Evolutionary conservation across 1,140 invertebrate species (phyloP).

Genomic region (Drosophila burlai): DNA sequence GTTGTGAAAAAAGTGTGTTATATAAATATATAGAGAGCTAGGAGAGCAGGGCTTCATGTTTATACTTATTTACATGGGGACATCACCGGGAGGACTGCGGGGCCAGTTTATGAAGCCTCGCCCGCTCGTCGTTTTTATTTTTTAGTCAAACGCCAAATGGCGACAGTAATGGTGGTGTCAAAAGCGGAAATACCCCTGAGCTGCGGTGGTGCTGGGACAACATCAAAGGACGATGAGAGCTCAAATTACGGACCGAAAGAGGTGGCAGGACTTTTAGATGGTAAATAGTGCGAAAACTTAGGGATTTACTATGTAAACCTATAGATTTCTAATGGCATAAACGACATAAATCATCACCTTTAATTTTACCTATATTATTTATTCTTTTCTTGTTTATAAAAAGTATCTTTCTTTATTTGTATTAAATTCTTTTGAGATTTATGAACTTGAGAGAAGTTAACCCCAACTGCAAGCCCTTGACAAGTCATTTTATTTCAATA

Average conservation of each 20-base stretch:
- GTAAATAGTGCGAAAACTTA: neutral
- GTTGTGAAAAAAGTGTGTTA: conserved; percentile 25
- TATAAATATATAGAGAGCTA: conserved; percentile 22
- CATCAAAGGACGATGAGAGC: conserved; percentile 38
- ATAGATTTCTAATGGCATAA: neutral
- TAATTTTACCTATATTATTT: no score
- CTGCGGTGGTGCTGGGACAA: conserved; percentile 27
- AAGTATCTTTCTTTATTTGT: neutral
- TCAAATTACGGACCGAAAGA: conserved; percentile 21
- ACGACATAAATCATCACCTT: no score
- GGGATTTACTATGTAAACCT: neutral
- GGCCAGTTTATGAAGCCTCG: conserved; percentile 25
- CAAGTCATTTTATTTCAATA: conserved; percentile 45
- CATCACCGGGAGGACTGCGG: neutral
- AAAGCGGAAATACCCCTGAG: conserved; percentile 63
- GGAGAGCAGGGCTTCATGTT: conserved; percentile 48
- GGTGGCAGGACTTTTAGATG: neutral
- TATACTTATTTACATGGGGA: conserved; percentile 56
- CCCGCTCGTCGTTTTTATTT: conserved; percentile 12
- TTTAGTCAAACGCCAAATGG: conserved; percentile 55
- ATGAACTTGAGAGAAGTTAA: neutral
- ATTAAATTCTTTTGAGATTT: neutral
- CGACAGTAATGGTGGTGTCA: conserved; percentile 64
- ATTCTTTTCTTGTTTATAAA: no score
- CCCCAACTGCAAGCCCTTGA: neutral